A percentile compares a stretch with the other conserved stretches of the same genome.
These are phyloP conservation scores for Caenorhabditis becei DNA, from an alignment of 2,888 invertebrate genomes.

Conservation along the genomic window DNA sequence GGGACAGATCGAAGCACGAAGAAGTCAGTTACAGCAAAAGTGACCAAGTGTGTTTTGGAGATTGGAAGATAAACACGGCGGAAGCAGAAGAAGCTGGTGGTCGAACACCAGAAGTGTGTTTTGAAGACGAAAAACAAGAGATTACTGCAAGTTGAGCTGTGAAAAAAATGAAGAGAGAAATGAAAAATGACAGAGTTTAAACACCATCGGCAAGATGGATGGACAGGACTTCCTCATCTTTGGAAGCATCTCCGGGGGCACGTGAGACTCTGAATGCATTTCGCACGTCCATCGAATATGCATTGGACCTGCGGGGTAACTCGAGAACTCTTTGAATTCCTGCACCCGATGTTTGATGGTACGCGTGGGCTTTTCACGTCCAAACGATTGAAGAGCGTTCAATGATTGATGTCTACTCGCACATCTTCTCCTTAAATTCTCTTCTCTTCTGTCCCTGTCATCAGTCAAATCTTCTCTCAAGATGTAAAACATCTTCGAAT, in stretches of 20 bases:
- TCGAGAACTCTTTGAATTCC: constrained; percentile 29
- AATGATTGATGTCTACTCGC: constrained; percentile 28
- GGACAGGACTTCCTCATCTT: constrained; percentile 8
- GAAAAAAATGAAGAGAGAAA: constrained; percentile 1
- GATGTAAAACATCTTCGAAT: constrained; percentile 56
- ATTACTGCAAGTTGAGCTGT: constrained; percentile 25
- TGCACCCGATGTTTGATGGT: constrained; percentile 7
- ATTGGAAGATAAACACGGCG: background rate
- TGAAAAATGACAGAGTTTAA: constrained; percentile 22
- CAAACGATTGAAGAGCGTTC: constrained; percentile 13
- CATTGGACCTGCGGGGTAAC: constrained; percentile 8
- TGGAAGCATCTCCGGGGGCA: background rate
- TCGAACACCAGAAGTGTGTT: background rate
- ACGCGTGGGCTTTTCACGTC: background rate
- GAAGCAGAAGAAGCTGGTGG: constrained; percentile 7
- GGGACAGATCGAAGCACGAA: constrained; percentile 27
- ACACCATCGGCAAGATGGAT: background rate
- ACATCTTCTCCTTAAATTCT: background rate
- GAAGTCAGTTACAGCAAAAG: background rate
- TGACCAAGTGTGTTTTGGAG: background rate
- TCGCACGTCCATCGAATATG: constrained; percentile 55
- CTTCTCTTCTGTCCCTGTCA: constrained; percentile 29
- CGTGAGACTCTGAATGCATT: background rate
- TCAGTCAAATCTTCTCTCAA: constrained; percentile 24
- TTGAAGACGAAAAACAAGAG: constrained; percentile 20